These are phyloP conservation scores for Danionella cerebrum DNA, from an alignment of 2,113 vertebrate genomes.

Conservation along the genomic window DNA sequence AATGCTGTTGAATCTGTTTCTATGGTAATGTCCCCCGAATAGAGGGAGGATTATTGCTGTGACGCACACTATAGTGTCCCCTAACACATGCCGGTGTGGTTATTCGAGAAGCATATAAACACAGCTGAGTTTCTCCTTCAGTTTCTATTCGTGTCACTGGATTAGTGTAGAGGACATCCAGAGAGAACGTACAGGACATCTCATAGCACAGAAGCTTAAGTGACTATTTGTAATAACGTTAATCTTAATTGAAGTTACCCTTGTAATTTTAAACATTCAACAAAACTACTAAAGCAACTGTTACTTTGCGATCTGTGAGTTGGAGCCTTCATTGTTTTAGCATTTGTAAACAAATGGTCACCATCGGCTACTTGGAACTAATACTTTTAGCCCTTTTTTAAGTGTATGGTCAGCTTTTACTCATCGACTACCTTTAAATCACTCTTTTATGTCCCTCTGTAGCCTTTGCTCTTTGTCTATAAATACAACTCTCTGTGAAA, in stretches of 20 bases:
- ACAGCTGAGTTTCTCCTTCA: conserved; percentile 29
- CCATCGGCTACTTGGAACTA: too few species aligned
- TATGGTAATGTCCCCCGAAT: neutral
- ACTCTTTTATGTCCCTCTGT: neutral
- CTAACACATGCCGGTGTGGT: conserved; percentile 24
- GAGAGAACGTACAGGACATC: neutral
- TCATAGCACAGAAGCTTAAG: neutral
- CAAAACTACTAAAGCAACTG: too few species aligned
- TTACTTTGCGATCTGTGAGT: too few species aligned
- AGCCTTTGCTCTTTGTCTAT: conserved; percentile 45
- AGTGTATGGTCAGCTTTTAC: too few species aligned
- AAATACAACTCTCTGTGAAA: conserved; percentile 42
- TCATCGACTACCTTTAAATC: too few species aligned
- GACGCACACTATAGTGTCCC: conserved; percentile 40
- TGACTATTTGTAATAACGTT: too few species aligned
- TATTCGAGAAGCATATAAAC: conserved; percentile 34
- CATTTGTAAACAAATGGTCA: too few species aligned
- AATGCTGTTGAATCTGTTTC: too few species aligned
- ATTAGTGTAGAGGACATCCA: conserved; percentile 33
- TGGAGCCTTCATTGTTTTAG: too few species aligned
- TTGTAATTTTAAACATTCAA: too few species aligned
- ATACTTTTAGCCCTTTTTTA: too few species aligned
- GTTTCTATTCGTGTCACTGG: conserved; percentile 39
- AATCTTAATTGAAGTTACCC: too few species aligned
- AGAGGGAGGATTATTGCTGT: neutral